Evolutionary conservation across 2,888 invertebrate genomes (phyloP), one percentile per base, ranked within the genome.

Genomic region (Platerodrilus igneus): DNA sequence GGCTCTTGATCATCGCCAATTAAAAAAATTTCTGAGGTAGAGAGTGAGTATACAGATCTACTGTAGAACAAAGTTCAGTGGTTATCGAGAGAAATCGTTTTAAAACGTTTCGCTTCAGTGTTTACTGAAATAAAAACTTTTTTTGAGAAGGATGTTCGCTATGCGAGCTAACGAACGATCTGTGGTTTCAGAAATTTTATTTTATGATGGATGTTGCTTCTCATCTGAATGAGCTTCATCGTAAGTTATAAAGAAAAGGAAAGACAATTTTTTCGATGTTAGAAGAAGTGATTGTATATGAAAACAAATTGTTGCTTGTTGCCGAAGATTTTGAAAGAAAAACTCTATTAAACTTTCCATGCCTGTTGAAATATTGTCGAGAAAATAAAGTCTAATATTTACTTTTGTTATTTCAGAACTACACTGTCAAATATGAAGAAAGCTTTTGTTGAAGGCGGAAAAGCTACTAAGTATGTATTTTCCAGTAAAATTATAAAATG

Each of bases 1-100:
- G 45, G 50, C 47, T 45, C 50, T 55, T 45, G 39, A 55, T 47
- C 52, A 53, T 55, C 53, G 48, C 41, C 50, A 56, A 43, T 52
- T 53, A 37, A 56, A 53, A 43, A 50, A 53, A 52, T 52, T 55
- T 41, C 21, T 33, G 23, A 33, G 23, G 16, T 33, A 17, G 25
- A 33, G 15, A 33, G 3, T 23, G 2, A 33, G 23, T 23, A 22
- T 14, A 9, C 23, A 4, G 29, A 31, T 15, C 13, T n/a, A n/a
- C n/a, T 27, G 7, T 9, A 27, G 7, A 27, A 27, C 15, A 15
- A 27, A 27, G 27, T 27, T 13, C 27, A 16, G 15, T 27, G 14
- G 27, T 5, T n/a, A n/a, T n/a, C n/a, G n/a, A n/a, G n/a, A n/a
- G n/a, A n/a, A n/a, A n/a, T n/a, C n/a, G n/a, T n/a, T n/a, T n/a